Percentiles rank a stretch among this genome's conserved stretches.
Conservation (phyloP, 2,888 invertebrate genomes). For the Tenodera sinensis region DNA sequence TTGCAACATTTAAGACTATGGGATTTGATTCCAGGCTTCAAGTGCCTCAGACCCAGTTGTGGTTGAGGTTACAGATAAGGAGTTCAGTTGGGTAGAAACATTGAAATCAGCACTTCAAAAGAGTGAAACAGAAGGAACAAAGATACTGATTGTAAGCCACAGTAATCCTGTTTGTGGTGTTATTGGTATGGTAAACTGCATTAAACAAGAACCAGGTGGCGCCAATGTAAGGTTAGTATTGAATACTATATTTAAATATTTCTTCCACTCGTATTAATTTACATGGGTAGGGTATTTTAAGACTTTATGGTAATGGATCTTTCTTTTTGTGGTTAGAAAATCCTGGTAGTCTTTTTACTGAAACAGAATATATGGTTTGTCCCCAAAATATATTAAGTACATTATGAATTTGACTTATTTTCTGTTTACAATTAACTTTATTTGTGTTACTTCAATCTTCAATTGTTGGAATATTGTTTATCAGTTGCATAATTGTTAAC, state of each 20-base stretch:
- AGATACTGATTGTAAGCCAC: conserved; percentile 66
- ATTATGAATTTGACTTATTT: too few species aligned
- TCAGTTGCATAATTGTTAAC: too few species aligned
- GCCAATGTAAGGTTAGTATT: conserved; percentile 60
- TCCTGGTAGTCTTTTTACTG: too few species aligned
- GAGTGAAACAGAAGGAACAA: conserved; percentile 55
- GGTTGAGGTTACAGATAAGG: conserved; percentile 64
- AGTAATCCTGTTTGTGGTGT: conserved; percentile 70
- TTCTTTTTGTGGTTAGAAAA: too few species aligned
- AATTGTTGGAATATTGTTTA: too few species aligned
- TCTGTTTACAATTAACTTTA: too few species aligned
- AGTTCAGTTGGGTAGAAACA: conserved; percentile 76
- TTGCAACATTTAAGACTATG: too few species aligned
- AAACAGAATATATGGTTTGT: too few species aligned
- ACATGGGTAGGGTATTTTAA: too few species aligned
- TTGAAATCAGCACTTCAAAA: conserved; percentile 72
- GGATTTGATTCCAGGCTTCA: neutral
- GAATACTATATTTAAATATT: neutral
- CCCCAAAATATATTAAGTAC: too few species aligned
- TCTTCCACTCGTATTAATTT: neutral
- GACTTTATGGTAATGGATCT: too few species aligned
- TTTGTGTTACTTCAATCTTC: too few species aligned
- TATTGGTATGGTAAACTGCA: conserved; percentile 85
- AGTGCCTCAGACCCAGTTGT: conserved; percentile 47
- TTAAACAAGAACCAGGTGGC: conserved; percentile 85